phyloP scores from a whole-genome alignment of 2,113 vertebrate species.

The Aegithalos caudatus region DNA sequence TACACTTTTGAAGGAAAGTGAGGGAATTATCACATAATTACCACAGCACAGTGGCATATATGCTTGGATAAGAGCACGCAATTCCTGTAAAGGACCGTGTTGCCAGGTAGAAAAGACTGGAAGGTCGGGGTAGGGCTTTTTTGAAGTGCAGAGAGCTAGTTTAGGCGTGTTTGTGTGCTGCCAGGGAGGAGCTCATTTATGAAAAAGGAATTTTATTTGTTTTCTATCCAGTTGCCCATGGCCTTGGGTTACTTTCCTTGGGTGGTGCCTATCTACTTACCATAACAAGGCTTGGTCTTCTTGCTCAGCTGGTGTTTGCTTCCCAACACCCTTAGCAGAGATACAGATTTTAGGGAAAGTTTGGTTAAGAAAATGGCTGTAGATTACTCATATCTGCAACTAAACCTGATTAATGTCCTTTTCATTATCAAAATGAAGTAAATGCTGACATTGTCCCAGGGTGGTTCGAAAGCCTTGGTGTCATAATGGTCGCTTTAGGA shows the following conservation, averaged over 20 bases:
- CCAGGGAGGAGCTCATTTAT: neutral
- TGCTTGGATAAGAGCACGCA: neutral
- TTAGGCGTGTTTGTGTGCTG: slow-evolving; percentile 4
- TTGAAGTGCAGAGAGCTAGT: slow-evolving; percentile 2
- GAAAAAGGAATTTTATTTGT: slow-evolving; percentile 51
- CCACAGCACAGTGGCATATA: neutral
- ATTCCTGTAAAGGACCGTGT: neutral
- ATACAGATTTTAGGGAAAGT: neutral
- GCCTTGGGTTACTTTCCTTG: slow-evolving; percentile 29
- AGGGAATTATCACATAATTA: neutral
- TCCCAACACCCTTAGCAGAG: neutral
- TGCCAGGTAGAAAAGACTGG: slow-evolving; percentile 3
- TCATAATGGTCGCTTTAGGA: neutral
- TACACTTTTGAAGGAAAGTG: neutral
- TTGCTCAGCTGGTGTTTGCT: neutral
- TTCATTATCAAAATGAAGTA: neutral
- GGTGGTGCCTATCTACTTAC: slow-evolving; percentile 13
- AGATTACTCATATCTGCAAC: neutral
- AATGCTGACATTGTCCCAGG: neutral
- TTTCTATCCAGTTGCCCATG: slow-evolving; percentile 41
- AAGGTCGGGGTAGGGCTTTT: neutral
- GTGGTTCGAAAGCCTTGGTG: neutral
- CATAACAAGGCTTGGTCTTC: slow-evolving; percentile 14
- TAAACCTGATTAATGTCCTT: neutral
- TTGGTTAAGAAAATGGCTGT: neutral